These are phyloP conservation scores for Camponotus vicinus DNA, from an alignment of 1,140 invertebrate genomes.

Conservation along the genomic window DNA sequence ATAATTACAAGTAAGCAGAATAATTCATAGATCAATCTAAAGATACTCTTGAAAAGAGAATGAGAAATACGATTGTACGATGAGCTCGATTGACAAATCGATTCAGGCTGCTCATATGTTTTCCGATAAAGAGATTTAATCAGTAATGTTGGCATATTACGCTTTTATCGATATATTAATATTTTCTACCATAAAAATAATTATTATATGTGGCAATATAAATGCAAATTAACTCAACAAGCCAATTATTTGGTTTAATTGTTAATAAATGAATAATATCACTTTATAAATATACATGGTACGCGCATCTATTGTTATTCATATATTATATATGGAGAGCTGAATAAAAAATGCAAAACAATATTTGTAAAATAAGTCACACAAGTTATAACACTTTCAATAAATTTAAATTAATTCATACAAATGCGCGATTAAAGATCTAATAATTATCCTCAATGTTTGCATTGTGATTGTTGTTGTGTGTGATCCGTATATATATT, in stretches of 20 bases:
- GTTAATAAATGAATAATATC: conserved; percentile 2
- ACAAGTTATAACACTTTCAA: background rate
- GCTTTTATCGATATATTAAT: background rate
- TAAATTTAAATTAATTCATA: background rate
- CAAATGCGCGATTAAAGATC: background rate
- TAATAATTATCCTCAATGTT: conserved; percentile 4
- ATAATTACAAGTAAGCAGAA: background rate
- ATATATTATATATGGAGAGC: background rate
- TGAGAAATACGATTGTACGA: conserved; percentile 1
- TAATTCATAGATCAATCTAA: background rate
- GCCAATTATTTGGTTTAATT: background rate
- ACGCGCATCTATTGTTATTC: background rate
- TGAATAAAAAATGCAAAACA: background rate
- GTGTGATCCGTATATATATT: background rate
- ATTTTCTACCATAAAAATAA: conserved; percentile 21
- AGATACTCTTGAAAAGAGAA: background rate
- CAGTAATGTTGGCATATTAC: background rate
- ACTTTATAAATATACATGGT: background rate
- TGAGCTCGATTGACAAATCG: background rate
- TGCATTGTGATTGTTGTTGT: no score
- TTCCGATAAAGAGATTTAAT: background rate
- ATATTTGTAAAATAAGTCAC: background rate
- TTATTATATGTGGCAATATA: conserved; percentile 5
- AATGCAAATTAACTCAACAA: conserved; percentile 13
- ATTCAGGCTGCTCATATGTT: background rate